Percentiles rank a stretch among this genome's conserved stretches.
Conservation (phyloP, 1,140 invertebrate species). For the Gyrodactylus salaris region DNA sequence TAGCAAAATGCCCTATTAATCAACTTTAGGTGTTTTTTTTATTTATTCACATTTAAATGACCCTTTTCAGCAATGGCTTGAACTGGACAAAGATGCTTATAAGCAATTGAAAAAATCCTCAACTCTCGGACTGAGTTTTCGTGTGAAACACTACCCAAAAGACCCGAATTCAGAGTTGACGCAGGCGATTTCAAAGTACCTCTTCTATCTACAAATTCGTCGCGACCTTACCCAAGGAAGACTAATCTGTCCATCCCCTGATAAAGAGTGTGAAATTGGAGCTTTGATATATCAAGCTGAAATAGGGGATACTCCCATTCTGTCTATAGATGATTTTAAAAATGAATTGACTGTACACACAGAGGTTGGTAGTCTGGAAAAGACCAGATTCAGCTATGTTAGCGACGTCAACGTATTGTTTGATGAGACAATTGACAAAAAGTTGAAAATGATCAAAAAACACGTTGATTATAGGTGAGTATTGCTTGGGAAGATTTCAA, state of each 20-base stretch:
- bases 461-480: neutral
- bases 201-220: neutral
- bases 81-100: neutral
- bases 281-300: too few relatives aligned
- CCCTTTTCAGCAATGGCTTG: neutral
- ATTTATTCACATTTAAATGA: too few relatives aligned
- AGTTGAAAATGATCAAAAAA: neutral
- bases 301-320: neutral
- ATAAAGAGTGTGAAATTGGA: too few relatives aligned
- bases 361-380: neutral
- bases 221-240: neutral
- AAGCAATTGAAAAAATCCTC: neutral
- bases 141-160: neutral
- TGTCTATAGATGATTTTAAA: neutral
- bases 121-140: neutral
- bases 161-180: neutral
- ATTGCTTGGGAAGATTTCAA: neutral
- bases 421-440: neutral
- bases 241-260: neutral
- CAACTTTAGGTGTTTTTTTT: too few relatives aligned
- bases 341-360: neutral
- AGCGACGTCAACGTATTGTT: neutral
- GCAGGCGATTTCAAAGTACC: neutral
- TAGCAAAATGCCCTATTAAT: too few relatives aligned
- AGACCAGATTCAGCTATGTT: neutral